phyloP scores from a whole-genome alignment of 2,888 invertebrate species.

The Caenorhabditis panamensis region DNA sequence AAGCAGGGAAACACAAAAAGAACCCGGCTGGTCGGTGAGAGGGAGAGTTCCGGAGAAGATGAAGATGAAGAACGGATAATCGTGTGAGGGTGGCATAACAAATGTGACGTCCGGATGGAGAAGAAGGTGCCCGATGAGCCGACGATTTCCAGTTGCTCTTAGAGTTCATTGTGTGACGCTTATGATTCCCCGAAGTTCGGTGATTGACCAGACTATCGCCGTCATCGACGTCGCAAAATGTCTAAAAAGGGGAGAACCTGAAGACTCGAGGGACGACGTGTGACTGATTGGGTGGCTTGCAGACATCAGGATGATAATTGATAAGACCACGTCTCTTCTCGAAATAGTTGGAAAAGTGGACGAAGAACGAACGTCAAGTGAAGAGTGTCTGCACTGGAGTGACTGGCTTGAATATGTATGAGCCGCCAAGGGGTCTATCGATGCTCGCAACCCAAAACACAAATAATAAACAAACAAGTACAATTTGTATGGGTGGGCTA shows the following conservation, averaged over 20 bases:
- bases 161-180: constrained; percentile 16
- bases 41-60: constrained; percentile 1
- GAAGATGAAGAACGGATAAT: constrained; percentile 37
- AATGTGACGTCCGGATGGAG: too few species aligned
- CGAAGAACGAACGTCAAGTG: constrained; percentile 20
- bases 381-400: constrained; percentile 6
- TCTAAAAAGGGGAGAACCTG: constrained; percentile 1
- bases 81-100: constrained; percentile 18
- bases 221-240: constrained; percentile 7
- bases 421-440: background rate
- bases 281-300: background rate
- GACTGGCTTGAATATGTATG: constrained; percentile 8
- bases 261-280: background rate
- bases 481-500: constrained; percentile 33
- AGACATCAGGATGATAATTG: constrained; percentile 7
- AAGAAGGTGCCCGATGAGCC: background rate
- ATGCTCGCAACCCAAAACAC: background rate
- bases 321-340: too few species aligned
- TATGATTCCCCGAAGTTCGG: constrained; percentile 8
- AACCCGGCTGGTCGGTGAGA: constrained; percentile 32
- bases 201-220: background rate
- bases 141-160: constrained; percentile 17
- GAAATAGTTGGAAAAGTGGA: too few species aligned
- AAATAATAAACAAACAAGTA: constrained; percentile 15
- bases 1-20: constrained; percentile 1